Evolutionary conservation across 2,797 vertebrate species (phyloP).

Genomic region (Parambassis ranga): DNA sequence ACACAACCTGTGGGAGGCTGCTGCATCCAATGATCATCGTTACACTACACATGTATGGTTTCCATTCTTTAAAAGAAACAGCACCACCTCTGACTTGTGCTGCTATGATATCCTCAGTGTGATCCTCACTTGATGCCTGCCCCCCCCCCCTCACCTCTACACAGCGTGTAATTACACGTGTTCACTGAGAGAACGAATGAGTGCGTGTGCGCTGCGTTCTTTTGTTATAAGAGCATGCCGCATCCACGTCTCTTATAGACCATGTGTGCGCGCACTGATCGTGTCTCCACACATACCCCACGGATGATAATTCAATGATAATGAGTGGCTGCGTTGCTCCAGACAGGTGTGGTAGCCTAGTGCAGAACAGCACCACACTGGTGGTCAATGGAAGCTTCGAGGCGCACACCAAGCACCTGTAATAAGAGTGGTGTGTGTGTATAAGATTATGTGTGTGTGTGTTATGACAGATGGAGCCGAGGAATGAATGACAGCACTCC

Average conservation of each 20-base stretch:
- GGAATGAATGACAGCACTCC: slow-evolving; percentile 21
- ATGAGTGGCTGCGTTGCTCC: slow-evolving; percentile 26
- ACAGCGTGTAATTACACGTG: slow-evolving; percentile 3
- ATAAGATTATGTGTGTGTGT: neutral
- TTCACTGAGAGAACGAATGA: neutral
- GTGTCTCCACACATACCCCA: too few relatives aligned
- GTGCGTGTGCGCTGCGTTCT: slow-evolving; percentile 8
- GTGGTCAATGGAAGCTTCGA: slow-evolving; percentile 10
- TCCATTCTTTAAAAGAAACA: too few relatives aligned
- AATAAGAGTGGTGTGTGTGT: too few relatives aligned
- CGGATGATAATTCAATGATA: neutral
- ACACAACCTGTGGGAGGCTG: neutral
- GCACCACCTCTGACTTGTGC: too few relatives aligned
- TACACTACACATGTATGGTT: too few relatives aligned
- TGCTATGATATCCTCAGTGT: too few relatives aligned
- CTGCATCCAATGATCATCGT: too few relatives aligned
- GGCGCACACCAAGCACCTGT: too few relatives aligned
- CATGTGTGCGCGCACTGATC: too few relatives aligned
- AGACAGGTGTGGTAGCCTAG: slow-evolving; percentile 61
- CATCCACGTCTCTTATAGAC: slow-evolving; percentile 14
- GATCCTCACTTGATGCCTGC: too few relatives aligned
- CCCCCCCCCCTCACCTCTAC: neutral
- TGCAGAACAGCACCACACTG: neutral
- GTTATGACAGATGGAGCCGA: slow-evolving; percentile 26
- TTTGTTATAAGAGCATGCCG: slow-evolving; percentile 31